A percentile compares a stretch with the other conserved stretches of the same genome.
These are phyloP conservation scores for Hydra vulgaris DNA, from an alignment of 30 jellyfish, hydroid and myxozoan genomes.

Conservation along the genomic window DNA sequence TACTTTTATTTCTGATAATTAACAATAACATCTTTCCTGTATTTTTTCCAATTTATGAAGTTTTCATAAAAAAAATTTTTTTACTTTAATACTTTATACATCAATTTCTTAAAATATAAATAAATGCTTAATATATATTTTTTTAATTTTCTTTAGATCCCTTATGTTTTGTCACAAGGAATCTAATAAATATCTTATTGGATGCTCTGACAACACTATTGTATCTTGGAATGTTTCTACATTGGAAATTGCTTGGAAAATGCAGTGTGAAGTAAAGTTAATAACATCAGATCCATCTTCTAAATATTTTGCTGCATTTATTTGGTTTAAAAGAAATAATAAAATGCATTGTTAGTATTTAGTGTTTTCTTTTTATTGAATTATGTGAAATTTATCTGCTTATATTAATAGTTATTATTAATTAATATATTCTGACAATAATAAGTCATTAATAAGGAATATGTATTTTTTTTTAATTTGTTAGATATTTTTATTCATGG, in stretches of 20 bases:
- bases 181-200: conserved; percentile 50
- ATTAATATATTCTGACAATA: too few relatives aligned
- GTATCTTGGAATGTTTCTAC: conserved; percentile 59
- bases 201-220: conserved; percentile 48
- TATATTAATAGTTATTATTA: too few relatives aligned
- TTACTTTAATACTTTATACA: too few relatives aligned
- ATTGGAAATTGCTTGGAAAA: conserved; percentile 52
- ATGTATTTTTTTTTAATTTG: too few relatives aligned
- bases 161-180: conserved; percentile 45
- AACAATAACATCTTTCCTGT: too few relatives aligned
- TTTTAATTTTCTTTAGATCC: conserved; percentile 13
- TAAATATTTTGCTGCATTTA: conserved; percentile 42
- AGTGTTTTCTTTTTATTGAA: background rate
- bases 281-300: conserved; percentile 60
- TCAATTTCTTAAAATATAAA: too few relatives aligned
- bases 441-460: too few relatives aligned
- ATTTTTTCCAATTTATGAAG: too few relatives aligned
- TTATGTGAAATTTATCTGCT: background rate
- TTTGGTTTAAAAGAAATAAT: conserved; percentile 15
- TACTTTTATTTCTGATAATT: too few relatives aligned
- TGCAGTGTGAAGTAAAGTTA: conserved; percentile 33
- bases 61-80: too few relatives aligned
- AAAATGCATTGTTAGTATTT: conserved; percentile 36
- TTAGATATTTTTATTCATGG: too few relatives aligned
- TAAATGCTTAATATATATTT: too few relatives aligned